A percentile compares a stretch with the other conserved stretches of the same genome.
Conservation (phyloP, 2,888 invertebrate species). For the Caenorhabditis uteleia region DNA sequence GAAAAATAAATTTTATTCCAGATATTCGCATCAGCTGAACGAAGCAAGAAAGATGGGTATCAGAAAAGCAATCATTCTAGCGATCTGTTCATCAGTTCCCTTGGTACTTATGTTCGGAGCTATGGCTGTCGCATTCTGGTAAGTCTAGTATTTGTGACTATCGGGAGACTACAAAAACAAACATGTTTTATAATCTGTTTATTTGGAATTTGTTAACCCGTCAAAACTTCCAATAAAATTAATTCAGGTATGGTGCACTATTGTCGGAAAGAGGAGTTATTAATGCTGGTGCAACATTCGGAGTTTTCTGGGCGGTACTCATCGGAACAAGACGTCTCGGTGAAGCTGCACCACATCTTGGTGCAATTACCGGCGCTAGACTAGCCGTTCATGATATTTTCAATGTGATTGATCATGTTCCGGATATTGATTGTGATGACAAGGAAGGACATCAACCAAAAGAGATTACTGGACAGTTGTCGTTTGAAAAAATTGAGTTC, state of each 20-base stretch:
- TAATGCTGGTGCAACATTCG: constrained; percentile 58
- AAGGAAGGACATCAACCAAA: constrained; percentile 70
- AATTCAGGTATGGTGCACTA: constrained; percentile 53
- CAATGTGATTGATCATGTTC: constrained; percentile 72
- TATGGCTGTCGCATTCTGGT: constrained; percentile 69
- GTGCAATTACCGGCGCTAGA: constrained; percentile 81
- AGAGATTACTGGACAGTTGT: constrained; percentile 71
- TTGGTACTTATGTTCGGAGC: constrained; percentile 70
- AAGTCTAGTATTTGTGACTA: constrained; percentile 18
- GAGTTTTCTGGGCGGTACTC: constrained; percentile 61
- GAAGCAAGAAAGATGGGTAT: constrained; percentile 69
- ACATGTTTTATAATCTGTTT: too few species aligned
- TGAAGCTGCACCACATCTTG: constrained; percentile 83
- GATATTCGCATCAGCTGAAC: constrained; percentile 57
- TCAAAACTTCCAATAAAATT: neutral
- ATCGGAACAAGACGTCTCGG: constrained; percentile 75
- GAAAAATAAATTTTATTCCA: constrained; percentile 14
- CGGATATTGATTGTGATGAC: constrained; percentile 72
- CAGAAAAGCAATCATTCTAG: constrained; percentile 65
- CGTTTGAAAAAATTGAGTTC: constrained; percentile 71
- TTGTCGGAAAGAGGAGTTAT: constrained; percentile 49
- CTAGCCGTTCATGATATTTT: constrained; percentile 78
- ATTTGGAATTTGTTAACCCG: too few species aligned
- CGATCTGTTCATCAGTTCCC: constrained; percentile 47
- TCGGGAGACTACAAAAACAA: too few species aligned